A percentile compares a stretch with the other conserved stretches of the same genome.
Conservation (phyloP, 1,140 invertebrate species). For the Phymastichus coffea region DNA sequence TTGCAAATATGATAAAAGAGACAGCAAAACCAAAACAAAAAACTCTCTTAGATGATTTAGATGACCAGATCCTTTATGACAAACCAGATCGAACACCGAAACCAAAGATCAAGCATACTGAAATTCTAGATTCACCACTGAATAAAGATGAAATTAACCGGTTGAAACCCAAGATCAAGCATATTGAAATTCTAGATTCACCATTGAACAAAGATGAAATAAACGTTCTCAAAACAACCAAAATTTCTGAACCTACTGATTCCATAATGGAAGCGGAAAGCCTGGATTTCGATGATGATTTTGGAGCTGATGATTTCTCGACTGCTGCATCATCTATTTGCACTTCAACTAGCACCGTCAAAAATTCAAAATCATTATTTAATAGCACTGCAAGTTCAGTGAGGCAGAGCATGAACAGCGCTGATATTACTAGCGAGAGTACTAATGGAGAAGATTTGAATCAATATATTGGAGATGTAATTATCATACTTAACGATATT, state of each 20-base stretch:
- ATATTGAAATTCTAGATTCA: not conserved
- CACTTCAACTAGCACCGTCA: not conserved
- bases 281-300: constrained; percentile 27
- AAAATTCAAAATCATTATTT: constrained; percentile 24
- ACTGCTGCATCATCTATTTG: constrained; percentile 4
- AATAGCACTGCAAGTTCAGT: no score
- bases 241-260: constrained; percentile 6
- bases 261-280: constrained; percentile 14
- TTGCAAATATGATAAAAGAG: constrained; percentile 1
- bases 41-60: constrained; percentile 3
- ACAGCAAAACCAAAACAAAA: not conserved
- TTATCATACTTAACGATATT: constrained; percentile 5
- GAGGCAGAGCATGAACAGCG: no score
- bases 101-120: not conserved
- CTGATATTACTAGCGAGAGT: no score
- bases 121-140: not conserved
- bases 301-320: constrained; percentile 36
- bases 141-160: not conserved
- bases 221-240: not conserved
- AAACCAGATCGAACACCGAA: not conserved
- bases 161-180: constrained; percentile 2
- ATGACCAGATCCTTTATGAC: constrained; percentile 11
- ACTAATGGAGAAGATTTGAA: constrained; percentile 25
- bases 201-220: not conserved
- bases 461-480: constrained; percentile 40